Conservation (phyloP, 1,140 invertebrate species). For the Eciton burchellii region DNA sequence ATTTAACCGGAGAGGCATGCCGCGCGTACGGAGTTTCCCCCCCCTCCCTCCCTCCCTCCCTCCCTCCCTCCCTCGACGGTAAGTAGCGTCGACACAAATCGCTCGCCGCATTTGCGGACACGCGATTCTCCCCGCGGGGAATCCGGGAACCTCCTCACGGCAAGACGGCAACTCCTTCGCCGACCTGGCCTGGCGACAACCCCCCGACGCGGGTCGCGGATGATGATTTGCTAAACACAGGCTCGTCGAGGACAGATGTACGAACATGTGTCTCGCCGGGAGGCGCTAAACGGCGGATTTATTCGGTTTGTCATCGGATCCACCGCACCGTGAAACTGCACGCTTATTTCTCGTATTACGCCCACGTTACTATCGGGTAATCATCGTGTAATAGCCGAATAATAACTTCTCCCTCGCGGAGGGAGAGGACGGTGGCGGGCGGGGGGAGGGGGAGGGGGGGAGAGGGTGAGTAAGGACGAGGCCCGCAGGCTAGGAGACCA, state of each 20-base stretch:
- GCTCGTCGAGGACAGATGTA: conserved; percentile 76
- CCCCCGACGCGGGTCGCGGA: neutral
- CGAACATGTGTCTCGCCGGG: conserved; percentile 79
- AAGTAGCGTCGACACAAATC: conserved; percentile 47
- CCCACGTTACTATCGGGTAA: conserved; percentile 82
- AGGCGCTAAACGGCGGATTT: conserved; percentile 78
- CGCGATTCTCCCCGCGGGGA: too few relatives aligned
- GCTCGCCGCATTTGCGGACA: neutral
- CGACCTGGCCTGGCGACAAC: too few relatives aligned
- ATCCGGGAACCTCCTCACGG: too few relatives aligned
- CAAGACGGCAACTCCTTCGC: too few relatives aligned
- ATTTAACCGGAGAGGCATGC: conserved; percentile 62
- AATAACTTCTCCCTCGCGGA: conserved; percentile 77
- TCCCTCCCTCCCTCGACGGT: too few relatives aligned
- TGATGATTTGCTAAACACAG: conserved; percentile 57
- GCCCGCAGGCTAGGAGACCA: conserved; percentile 78
- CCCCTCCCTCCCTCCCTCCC: too few relatives aligned
- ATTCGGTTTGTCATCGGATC: conserved; percentile 82
- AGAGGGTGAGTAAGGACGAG: conserved; percentile 67
- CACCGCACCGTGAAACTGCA: conserved; percentile 75
- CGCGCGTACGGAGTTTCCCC: neutral
- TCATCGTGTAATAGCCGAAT: conserved; percentile 83
- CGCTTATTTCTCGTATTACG: conserved; percentile 83
- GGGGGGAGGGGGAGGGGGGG: conserved; percentile 31
- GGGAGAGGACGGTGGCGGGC: neutral